Conservation (phyloP, 2,797 vertebrate species). For the Sebastiscus albofasciatus region DNA sequence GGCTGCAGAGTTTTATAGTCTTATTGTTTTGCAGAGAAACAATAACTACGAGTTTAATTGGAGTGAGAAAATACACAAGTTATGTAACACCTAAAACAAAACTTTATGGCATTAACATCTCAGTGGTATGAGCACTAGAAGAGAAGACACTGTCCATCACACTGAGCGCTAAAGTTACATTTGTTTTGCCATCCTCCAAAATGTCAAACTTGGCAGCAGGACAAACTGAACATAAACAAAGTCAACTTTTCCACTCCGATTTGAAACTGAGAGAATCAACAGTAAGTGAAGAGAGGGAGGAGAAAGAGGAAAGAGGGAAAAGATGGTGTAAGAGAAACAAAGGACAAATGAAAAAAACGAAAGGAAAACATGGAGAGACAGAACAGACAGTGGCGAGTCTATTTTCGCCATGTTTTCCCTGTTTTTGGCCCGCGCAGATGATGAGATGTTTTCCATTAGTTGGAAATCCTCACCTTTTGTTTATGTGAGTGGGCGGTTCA, state of each 20-base stretch:
- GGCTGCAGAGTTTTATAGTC: background rate
- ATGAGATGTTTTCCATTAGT: conserved; percentile 26
- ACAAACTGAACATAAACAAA: background rate
- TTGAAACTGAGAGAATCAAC: background rate
- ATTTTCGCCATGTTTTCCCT: conserved; percentile 5
- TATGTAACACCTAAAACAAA: background rate
- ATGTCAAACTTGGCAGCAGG: background rate
- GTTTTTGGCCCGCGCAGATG: conserved; percentile 1
- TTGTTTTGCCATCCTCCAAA: background rate
- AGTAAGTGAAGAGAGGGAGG: background rate
- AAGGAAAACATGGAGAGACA: background rate
- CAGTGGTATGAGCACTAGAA: background rate
- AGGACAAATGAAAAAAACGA: background rate
- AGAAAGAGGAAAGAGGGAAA: background rate
- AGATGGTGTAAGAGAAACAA: background rate
- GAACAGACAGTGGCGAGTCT: background rate
- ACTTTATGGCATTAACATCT: background rate
- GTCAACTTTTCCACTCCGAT: background rate
- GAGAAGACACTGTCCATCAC: background rate
- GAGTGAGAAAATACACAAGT: background rate
- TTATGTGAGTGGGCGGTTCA: conserved; percentile 9
- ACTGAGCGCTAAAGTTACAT: background rate
- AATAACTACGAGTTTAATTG: background rate
- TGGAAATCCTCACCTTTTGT: conserved; percentile 38
- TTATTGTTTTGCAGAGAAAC: background rate